A percentile compares a stretch with the other conserved stretches of the same genome.
Conservation (phyloP, 2,113 vertebrate species). For the Colossoma macropomum region DNA sequence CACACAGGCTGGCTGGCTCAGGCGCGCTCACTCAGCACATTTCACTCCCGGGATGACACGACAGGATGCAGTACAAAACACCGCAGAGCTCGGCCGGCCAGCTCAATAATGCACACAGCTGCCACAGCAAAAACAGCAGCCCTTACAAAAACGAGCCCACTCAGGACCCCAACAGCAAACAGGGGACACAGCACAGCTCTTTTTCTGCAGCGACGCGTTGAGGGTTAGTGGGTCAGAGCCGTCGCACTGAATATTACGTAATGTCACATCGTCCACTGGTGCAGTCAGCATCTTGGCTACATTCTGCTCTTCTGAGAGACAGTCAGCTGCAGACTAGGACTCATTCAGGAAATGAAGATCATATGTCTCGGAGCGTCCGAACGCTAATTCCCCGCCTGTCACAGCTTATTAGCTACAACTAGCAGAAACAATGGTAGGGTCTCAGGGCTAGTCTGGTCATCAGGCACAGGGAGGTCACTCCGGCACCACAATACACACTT, state of each 20-base stretch:
- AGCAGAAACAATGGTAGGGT: conserved; percentile 40
- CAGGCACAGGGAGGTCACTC: not conserved
- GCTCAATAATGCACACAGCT: not conserved
- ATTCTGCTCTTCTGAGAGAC: not conserved
- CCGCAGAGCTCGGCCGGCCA: not conserved
- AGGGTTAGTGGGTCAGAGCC: conserved; percentile 50
- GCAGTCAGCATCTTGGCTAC: not conserved
- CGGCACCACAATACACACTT: not conserved
- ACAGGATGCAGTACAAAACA: conserved; percentile 30
- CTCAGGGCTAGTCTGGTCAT: conserved; percentile 18
- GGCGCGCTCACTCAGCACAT: conserved; percentile 23
- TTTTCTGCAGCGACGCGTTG: not conserved
- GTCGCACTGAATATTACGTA: conserved; percentile 36
- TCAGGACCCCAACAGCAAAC: not conserved
- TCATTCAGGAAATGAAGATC: conserved; percentile 52
- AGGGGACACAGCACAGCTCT: not conserved
- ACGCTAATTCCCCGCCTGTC: conserved; percentile 48
- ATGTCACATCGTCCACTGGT: not conserved
- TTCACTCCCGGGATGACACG: not conserved
- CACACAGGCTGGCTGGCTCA: not conserved
- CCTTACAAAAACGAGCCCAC: not conserved
- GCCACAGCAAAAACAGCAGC: not conserved
- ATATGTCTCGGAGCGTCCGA: conserved; percentile 42
- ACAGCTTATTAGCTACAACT: conserved; percentile 47
- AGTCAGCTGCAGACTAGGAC: conserved; percentile 21